Conservation (phyloP, 92 coral and sea anemone genomes). For the Hydrozoanthus gracilis region DNA sequence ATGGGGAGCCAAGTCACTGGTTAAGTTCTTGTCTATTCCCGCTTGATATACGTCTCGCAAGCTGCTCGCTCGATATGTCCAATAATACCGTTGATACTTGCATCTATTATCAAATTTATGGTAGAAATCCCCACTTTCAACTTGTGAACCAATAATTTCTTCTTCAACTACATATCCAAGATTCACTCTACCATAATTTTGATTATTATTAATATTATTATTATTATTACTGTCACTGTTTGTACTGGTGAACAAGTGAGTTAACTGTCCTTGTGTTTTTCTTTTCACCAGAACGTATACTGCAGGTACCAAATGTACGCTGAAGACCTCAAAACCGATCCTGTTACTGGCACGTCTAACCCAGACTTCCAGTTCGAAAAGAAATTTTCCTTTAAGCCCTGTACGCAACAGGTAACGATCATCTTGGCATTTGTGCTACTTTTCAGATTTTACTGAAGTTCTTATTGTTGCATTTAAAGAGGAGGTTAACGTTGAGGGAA, state of each 20-base stretch:
- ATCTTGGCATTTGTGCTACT: too few relatives aligned
- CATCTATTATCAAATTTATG: too few relatives aligned
- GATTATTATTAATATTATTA: not conserved
- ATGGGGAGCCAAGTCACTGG: too few relatives aligned
- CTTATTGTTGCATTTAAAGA: too few relatives aligned
- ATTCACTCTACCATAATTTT: not conserved
- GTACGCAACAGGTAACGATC: conserved; percentile 77
- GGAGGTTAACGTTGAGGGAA: too few relatives aligned
- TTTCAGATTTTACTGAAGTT: not conserved
- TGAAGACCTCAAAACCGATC: conserved; percentile 77
- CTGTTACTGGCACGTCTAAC: conserved; percentile 84
- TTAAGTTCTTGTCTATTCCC: too few relatives aligned
- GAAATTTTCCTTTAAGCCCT: conserved; percentile 77
- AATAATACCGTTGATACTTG: too few relatives aligned
- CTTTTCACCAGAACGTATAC: conserved; percentile 70
- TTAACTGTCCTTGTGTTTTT: not conserved
- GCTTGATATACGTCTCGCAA: too few relatives aligned
- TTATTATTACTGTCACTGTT: not conserved
- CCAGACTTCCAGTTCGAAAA: conserved; percentile 94
- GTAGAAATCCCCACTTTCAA: too few relatives aligned
- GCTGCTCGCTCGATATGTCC: too few relatives aligned
- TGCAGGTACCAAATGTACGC: conserved; percentile 85
- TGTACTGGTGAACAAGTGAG: not conserved
- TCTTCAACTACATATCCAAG: too few relatives aligned
- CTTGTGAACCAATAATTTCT: too few relatives aligned